A percentile compares a stretch with the other conserved stretches of the same genome.
phyloP scores from a whole-genome alignment of 2,113 vertebrate genomes.

The Orthonyx spaldingii region DNA sequence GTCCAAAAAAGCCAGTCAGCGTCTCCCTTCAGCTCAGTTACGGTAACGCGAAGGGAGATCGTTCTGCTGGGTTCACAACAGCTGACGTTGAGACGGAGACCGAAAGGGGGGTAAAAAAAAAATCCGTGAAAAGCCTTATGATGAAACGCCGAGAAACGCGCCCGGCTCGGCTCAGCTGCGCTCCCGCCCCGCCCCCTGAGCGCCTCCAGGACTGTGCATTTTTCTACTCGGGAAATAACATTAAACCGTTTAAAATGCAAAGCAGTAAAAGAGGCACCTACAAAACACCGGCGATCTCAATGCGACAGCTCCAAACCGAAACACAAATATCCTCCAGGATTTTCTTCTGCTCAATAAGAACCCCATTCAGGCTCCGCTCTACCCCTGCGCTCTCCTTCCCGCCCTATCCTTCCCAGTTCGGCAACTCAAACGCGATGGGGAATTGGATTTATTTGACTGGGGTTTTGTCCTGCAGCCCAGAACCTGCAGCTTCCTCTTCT shows the following conservation, averaged over 20 bases:
- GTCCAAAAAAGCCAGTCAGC: background rate
- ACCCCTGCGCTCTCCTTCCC: background rate
- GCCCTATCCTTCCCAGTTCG: background rate
- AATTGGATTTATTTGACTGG: slow-evolving; percentile 53
- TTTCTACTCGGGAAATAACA: slow-evolving; percentile 42
- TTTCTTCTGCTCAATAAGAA: slow-evolving; percentile 30
- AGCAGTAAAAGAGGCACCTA: slow-evolving; percentile 36
- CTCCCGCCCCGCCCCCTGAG: slow-evolving; percentile 55
- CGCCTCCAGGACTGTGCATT: slow-evolving; percentile 39
- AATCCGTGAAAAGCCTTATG: slow-evolving; percentile 41
- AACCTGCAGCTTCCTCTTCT: slow-evolving; percentile 57
- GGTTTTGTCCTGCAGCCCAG: slow-evolving; percentile 3
- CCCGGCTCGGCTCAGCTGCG: slow-evolving; percentile 53
- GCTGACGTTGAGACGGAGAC: slow-evolving; percentile 30
- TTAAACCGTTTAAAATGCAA: slow-evolving; percentile 47
- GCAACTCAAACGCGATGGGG: background rate
- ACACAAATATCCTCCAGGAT: background rate
- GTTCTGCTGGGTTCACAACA: background rate
- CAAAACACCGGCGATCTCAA: background rate
- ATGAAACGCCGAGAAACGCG: slow-evolving; percentile 60
- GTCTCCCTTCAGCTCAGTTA: background rate
- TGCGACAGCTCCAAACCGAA: slow-evolving; percentile 3
- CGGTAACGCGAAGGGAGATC: background rate
- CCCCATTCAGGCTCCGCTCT: background rate
- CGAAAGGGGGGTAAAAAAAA: background rate